phyloP scores from a whole-genome alignment of 2,113 vertebrate genomes.

The Podarcis muralis region DNA sequence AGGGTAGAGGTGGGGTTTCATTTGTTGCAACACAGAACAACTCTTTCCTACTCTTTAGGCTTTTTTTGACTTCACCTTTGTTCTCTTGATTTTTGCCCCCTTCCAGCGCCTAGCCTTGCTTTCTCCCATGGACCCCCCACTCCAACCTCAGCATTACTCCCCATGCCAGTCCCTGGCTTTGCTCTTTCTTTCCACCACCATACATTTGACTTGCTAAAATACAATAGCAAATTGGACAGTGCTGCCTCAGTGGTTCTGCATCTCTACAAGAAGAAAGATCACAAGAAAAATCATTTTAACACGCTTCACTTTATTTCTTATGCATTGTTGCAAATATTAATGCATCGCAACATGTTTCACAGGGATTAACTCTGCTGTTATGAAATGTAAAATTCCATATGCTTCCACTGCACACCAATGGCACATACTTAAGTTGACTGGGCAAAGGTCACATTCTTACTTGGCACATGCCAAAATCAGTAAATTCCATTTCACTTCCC shows the following conservation, averaged over 20 bases:
- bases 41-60: too few species aligned
- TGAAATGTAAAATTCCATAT: not conserved
- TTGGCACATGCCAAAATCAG: not conserved
- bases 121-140: too few species aligned
- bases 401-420: not conserved
- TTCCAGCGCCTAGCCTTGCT: too few species aligned
- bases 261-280: not conserved
- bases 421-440: not conserved
- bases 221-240: not conserved
- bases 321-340: not conserved
- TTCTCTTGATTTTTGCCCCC: too few species aligned
- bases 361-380: not conserved
- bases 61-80: too few species aligned
- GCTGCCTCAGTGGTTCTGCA: not conserved
- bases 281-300: not conserved
- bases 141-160: too few species aligned
- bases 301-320: not conserved
- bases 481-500: slow-evolving; percentile 17
- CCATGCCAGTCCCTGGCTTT: too few species aligned
- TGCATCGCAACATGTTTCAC: not conserved
- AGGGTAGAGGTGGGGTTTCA: too few species aligned
- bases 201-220: not conserved
- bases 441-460: not conserved
- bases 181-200: not conserved
- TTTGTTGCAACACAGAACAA: too few species aligned